Conservation (phyloP, 2,113 vertebrate genomes). For the Takifugu bimaculatus region DNA sequence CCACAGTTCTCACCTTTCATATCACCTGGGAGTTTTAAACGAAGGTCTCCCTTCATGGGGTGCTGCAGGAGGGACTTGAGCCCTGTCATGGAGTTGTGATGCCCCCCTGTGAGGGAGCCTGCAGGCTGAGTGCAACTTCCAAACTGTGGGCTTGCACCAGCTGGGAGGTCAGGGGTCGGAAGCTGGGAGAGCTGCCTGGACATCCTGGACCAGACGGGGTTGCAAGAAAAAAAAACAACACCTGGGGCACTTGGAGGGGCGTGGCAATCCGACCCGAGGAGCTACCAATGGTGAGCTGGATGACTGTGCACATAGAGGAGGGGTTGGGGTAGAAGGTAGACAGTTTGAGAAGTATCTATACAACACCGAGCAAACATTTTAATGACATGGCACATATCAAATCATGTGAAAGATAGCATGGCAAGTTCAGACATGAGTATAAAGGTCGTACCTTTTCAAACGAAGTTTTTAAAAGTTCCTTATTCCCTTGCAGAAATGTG, state of each 20-base stretch:
- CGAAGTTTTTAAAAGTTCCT: constrained; percentile 19
- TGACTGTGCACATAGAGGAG: constrained; percentile 35
- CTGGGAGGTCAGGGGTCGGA: constrained; percentile 74
- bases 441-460: constrained; percentile 48
- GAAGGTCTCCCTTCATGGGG: constrained; percentile 74
- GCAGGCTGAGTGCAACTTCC: constrained; percentile 69
- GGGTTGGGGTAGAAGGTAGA: constrained; percentile 3
- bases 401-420: no score
- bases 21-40: constrained; percentile 65
- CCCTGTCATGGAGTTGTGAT: constrained; percentile 69
- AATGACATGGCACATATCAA: constrained; percentile 1
- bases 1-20: constrained; percentile 64
- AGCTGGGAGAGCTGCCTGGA: constrained; percentile 77
- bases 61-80: constrained; percentile 77
- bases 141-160: constrained; percentile 76
- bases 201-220: constrained; percentile 64
- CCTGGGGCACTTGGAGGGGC: constrained; percentile 52
- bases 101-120: constrained; percentile 65
- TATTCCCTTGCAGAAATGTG: constrained; percentile 47
- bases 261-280: constrained; percentile 33
- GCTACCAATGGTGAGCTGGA: constrained; percentile 49
- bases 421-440: no score
- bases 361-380: constrained; percentile 27
- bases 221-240: constrained; percentile 36
- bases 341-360: constrained; percentile 35